Evolutionary conservation across 2,888 invertebrate species (phyloP), one percentile per base, ranked within the genome.

Genomic region (Antheraea yamamai): DNA sequence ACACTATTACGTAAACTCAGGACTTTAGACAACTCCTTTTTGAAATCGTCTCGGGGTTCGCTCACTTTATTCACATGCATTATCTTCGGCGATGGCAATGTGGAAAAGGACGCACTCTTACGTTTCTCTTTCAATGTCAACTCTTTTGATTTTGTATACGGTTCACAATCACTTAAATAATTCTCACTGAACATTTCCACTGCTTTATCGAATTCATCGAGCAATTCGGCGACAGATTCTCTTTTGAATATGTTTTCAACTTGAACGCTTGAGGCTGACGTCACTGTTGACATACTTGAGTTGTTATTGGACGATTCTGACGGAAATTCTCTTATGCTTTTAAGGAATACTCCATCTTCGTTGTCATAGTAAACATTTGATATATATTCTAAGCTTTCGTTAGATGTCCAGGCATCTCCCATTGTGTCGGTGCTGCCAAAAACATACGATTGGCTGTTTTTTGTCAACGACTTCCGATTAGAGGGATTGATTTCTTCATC

Each of bases 121-220:
- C 94, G 84, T 76, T 92, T 93, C 77, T 91, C 89, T 47, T 82
- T 80, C 0, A 86, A 77, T 2, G 85, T 79, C 39, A 89, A 76
- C 30, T 84, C 81, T 35, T 81, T 81, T 0, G 90, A 84, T 78
- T 89, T 91, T 0, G 93, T 93, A 70, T 95, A 95, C 0, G 93
- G 89, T 80, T 95, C 95, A 79, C 92, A 88, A 83, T 95, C 95
- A 85, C 95, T 95, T 61, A 90, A 76, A 77, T 95, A 95, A 78
- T 84, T 92, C 80, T 95, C 95, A 81, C 92, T 91, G 77, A 95
- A 94, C 83, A 92, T 78, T 52, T 94, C 94, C n/a, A 94, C 91
- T 0, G 92, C 88, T 83, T 91, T 93, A 23, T 94, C 85, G 78
- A 95, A 95, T 75, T 95, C 93, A 0, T 90, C 85, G 18, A 94